Evolutionary conservation across 2,797 vertebrate species (phyloP).

Genomic region (Chaenodraco wilsoni): DNA sequence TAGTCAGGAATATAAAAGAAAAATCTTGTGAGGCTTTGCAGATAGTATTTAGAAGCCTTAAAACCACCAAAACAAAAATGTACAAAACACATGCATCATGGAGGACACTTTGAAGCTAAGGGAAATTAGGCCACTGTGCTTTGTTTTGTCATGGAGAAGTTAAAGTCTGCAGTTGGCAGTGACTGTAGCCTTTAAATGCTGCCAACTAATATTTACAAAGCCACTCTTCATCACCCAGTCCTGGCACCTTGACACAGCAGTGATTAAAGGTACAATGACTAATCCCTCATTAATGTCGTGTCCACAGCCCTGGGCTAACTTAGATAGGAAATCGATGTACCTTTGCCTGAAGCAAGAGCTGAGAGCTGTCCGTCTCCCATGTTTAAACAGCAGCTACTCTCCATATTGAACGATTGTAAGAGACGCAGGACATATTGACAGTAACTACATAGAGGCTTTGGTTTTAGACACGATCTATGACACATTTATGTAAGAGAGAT

Average conservation of each 20-base stretch:
- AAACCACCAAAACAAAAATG: slow-evolving; percentile 17
- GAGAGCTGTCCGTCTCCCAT: slow-evolving; percentile 56
- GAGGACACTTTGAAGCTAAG: slow-evolving; percentile 24
- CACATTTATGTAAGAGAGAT: slow-evolving; percentile 4
- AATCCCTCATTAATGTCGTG: slow-evolving; percentile 70
- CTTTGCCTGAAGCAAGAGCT: slow-evolving; percentile 55
- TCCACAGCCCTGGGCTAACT: slow-evolving; percentile 39
- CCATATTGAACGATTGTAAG: slow-evolving; percentile 31
- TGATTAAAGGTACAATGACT: slow-evolving; percentile 59
- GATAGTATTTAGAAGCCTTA: background rate
- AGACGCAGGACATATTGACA: slow-evolving; percentile 29
- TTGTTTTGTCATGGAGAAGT: slow-evolving; percentile 45
- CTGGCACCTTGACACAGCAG: slow-evolving; percentile 48
- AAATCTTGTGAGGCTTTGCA: slow-evolving; percentile 17
- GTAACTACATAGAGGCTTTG: background rate
- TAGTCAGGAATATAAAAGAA: slow-evolving; percentile 35
- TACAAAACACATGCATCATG: slow-evolving; percentile 12
- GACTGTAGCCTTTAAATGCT: slow-evolving; percentile 21
- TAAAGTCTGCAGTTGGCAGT: slow-evolving; percentile 38
- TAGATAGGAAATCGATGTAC: slow-evolving; percentile 67
- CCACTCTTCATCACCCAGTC: slow-evolving; percentile 43
- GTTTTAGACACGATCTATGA: slow-evolving; percentile 15
- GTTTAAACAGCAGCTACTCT: slow-evolving; percentile 42
- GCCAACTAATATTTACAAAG: slow-evolving; percentile 61
- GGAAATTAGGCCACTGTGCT: slow-evolving; percentile 24